Conservation (phyloP, 2,888 invertebrate genomes). For the Idaea aversata region DNA sequence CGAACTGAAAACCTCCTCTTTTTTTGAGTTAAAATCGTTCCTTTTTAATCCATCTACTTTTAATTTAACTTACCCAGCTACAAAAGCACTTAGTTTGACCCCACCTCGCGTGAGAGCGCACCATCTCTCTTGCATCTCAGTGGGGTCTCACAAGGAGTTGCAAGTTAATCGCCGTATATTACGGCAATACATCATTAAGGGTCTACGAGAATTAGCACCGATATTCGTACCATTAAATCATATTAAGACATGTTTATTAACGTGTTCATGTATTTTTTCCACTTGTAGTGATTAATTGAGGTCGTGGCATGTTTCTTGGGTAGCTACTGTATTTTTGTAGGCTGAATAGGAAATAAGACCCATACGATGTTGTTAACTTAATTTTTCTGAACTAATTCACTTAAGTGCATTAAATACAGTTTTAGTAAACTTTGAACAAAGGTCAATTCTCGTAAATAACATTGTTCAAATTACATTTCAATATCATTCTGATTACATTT, state of each 20-base stretch:
- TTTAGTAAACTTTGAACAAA: too few species aligned
- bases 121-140: conserved; percentile 62
- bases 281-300: background rate
- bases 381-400: too few species aligned
- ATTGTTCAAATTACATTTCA: too few species aligned
- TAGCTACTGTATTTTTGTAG: background rate
- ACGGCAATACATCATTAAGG: conserved; percentile 56
- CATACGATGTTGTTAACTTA: too few species aligned
- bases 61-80: background rate
- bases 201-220: conserved; percentile 36
- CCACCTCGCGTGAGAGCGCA: conserved; percentile 64
- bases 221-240: conserved; percentile 46
- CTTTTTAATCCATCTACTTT: too few species aligned
- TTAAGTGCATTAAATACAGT: too few species aligned
- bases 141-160: conserved; percentile 56
- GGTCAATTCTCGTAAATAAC: too few species aligned
- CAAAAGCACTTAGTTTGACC: conserved; percentile 17
- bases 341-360: background rate
- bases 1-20: too few species aligned
- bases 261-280: conserved; percentile 10
- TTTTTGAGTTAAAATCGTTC: too few species aligned
- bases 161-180: conserved; percentile 70
- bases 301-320: background rate
- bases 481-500: too few species aligned
- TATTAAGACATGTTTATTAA: conserved; percentile 30